Conservation (phyloP, 2,113 vertebrate species). For the Myxocyprinus asiaticus region DNA sequence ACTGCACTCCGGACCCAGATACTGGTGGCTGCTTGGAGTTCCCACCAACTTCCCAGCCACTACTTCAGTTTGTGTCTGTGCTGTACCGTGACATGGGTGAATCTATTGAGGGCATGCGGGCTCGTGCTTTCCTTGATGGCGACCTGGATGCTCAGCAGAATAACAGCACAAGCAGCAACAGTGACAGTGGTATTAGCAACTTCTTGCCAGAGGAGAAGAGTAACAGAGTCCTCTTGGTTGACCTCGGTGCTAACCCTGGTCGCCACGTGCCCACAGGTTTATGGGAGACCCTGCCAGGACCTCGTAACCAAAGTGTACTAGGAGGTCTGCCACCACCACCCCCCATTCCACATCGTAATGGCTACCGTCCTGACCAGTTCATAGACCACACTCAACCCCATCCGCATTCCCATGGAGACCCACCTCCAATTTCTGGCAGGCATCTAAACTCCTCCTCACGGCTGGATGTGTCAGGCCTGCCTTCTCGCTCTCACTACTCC, state of each 20-base stretch:
- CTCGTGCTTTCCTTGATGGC: conserved; percentile 88
- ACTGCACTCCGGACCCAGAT: conserved; percentile 94
- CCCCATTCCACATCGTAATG: conserved; percentile 76
- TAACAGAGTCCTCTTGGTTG: conserved; percentile 88
- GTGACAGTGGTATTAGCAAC: conserved; percentile 95
- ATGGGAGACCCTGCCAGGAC: conserved; percentile 80
- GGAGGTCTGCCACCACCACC: conserved; percentile 67
- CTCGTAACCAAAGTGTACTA: conserved; percentile 71
- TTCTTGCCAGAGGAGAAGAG: conserved; percentile 91
- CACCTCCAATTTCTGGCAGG: conserved; percentile 71
- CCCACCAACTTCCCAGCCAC: conserved; percentile 88
- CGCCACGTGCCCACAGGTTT: conserved; percentile 75
- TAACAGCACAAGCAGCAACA: conserved; percentile 95
- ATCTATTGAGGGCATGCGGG: conserved; percentile 89
- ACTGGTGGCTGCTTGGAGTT: conserved; percentile 94
- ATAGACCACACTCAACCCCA: conserved; percentile 71
- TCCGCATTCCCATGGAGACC: conserved; percentile 79
- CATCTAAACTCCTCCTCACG: conserved; percentile 70
- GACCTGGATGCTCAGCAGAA: conserved; percentile 91
- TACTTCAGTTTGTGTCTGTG: conserved; percentile 94
- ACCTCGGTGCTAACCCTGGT: conserved; percentile 82
- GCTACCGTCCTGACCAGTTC: conserved; percentile 82
- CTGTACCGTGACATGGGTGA: conserved; percentile 97
- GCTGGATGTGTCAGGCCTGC: conserved; percentile 74
- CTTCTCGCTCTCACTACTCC: conserved; percentile 75